Evolutionary conservation across 2,888 invertebrate genomes (phyloP), one percentile per base, ranked within the genome.

Genomic region (Ormyrus rosae): DNA sequence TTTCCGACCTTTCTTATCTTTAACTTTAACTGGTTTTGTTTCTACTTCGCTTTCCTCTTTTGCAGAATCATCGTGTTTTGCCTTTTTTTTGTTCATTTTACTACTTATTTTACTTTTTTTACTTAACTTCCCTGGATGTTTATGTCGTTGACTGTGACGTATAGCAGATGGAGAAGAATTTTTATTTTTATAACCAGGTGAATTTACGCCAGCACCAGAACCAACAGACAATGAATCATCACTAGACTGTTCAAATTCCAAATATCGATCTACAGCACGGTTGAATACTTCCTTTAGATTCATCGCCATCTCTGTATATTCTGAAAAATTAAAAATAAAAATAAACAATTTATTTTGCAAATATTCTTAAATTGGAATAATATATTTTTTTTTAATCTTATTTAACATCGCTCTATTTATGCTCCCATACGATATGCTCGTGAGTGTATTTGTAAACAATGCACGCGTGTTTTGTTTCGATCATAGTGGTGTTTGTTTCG

Each of bases 281-380:
- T 96, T 95, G 88, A 97, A 97, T 10, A 95, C 96, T 85, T 94
- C 93, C 90, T 95, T 94, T 78, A 97, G 92, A 89, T 95, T 96
- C 87, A 95, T 95, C 9, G 96, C 96, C 97, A 97, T 97, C 89
- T 94, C 94, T 0, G 96, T 96, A 86, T 97, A 97, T 91, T 97
- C 97, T 97, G 91, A 67, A 91, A 90, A 83, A 84, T 81, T 81
- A 82, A 83, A 80, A 81, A 82, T 68, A 13, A 48, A 34, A 34
- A 34, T 34, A 34, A 34, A 34, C 4, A 34, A 34, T 34, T 34
- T 34, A 34, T 3, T 34, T 34, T 34, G 34, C 6, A 72, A 65
- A 64, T 13, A 63, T n/a, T 58, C 34, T 34, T 34, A 34, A 34
- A 34, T 34, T 34, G 4, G 3, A 4, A 34, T 34, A 34, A 34